Conservation (phyloP, 1,140 invertebrate genomes). For the Trichonephila clavipes region DNA sequence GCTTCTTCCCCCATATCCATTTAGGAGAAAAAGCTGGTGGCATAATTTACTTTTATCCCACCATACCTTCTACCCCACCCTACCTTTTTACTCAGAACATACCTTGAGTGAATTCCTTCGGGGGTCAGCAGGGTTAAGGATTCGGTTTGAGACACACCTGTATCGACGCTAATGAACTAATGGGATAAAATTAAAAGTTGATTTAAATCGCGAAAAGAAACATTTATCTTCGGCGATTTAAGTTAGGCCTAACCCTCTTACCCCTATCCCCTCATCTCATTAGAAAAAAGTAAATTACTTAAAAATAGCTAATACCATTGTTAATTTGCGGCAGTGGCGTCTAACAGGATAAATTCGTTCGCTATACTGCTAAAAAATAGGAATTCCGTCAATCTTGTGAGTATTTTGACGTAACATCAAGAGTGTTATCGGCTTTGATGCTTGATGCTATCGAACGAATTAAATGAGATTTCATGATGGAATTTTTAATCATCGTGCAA, state of each 20-base stretch:
- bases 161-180: conserved; percentile 76
- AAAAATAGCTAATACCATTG: conserved; percentile 49
- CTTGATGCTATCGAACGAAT: conserved; percentile 50
- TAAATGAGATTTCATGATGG: conserved; percentile 66
- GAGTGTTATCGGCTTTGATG: conserved; percentile 38
- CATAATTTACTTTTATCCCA: conserved; percentile 72
- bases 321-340: conserved; percentile 46
- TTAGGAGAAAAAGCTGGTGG: conserved; percentile 70
- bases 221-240: conserved; percentile 70
- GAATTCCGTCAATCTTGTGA: background rate
- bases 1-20: conserved; percentile 56
- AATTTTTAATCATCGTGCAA: conserved; percentile 69
- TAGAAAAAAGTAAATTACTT: conserved; percentile 70
- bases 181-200: conserved; percentile 75
- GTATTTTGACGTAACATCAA: conserved; percentile 21
- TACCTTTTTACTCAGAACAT: conserved; percentile 33
- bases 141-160: conserved; percentile 73
- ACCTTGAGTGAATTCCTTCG: conserved; percentile 56
- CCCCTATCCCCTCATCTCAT: background rate
- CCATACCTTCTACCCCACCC: conserved; percentile 23
- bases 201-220: conserved; percentile 74
- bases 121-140: conserved; percentile 66
- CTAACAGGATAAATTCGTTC: background rate
- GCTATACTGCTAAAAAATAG: conserved; percentile 1
- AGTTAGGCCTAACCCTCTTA: conserved; percentile 11